phyloP scores from a whole-genome alignment of 35 echinoderm and acorn worm genomes.

The Hemicentrotus pulcherrimus region DNA sequence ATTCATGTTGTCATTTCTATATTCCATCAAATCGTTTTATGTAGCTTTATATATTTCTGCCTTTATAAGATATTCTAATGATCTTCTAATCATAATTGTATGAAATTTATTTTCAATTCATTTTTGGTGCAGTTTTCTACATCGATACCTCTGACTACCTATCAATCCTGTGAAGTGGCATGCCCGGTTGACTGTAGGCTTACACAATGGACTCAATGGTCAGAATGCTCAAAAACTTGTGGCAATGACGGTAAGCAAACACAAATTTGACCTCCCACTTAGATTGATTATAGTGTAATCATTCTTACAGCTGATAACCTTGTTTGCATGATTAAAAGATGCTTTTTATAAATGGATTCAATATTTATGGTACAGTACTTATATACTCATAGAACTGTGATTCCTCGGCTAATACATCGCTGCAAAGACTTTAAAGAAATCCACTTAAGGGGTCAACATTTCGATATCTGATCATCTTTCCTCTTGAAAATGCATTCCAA shows the following conservation, averaged over 20 bases:
- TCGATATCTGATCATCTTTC: too few species aligned
- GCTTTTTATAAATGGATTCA: too few species aligned
- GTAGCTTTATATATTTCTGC: neutral
- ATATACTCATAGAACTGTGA: too few species aligned
- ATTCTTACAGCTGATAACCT: neutral
- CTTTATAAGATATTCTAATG: neutral
- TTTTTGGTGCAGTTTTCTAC: constrained; percentile 1
- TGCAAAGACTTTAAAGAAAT: too few species aligned
- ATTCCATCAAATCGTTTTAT: neutral
- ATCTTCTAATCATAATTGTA: too few species aligned
- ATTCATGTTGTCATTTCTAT: neutral
- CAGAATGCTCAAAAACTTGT: constrained; percentile 81
- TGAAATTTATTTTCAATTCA: too few species aligned
- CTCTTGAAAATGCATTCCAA: too few species aligned
- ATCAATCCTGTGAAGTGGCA: constrained; percentile 39
- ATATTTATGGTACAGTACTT: too few species aligned
- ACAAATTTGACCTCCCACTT: neutral
- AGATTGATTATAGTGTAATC: neutral
- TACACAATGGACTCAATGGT: constrained; percentile 80
- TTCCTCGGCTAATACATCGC: too few species aligned
- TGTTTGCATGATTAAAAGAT: neutral
- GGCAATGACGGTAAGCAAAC: constrained; percentile 72
- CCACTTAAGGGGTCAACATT: too few species aligned
- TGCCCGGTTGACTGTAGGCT: constrained; percentile 88
- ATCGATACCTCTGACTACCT: neutral